Evolutionary conservation across 2,888 invertebrate species (phyloP).

Genomic region (Dysmachus trigonus): DNA sequence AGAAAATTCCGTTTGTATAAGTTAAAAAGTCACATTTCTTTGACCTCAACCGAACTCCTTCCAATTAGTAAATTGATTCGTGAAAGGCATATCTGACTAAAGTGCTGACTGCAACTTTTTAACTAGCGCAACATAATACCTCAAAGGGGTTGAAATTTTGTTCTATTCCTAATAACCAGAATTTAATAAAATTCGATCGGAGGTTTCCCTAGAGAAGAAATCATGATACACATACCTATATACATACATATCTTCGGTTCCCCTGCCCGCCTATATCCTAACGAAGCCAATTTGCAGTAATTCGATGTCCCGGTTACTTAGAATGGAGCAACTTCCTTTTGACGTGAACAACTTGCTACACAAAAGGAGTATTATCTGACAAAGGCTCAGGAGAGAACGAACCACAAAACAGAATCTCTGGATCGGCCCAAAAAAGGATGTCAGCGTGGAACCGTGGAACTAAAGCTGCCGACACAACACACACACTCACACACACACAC

Average conservation of each 20-base stretch:
- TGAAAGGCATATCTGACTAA: neutral
- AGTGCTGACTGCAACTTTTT: neutral
- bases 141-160: neutral
- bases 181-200: neutral
- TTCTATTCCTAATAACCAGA: neutral
- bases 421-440: neutral
- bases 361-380: neutral
- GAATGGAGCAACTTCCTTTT: neutral
- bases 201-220: neutral
- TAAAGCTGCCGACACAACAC: neutral
- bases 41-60: neutral
- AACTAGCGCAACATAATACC: neutral
- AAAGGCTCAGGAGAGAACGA: neutral
- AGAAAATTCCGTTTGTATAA: neutral
- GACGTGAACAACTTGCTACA: neutral
- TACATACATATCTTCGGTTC: neutral
- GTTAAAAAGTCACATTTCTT: neutral
- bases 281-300: neutral
- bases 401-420: neutral
- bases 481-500: neutral
- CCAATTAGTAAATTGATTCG: neutral
- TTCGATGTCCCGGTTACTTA: neutral
- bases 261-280: neutral
- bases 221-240: neutral
- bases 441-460: neutral